These are phyloP conservation scores for Drosophila mayri DNA, from an alignment of 1,140 invertebrate species.

Conservation along the genomic window DNA sequence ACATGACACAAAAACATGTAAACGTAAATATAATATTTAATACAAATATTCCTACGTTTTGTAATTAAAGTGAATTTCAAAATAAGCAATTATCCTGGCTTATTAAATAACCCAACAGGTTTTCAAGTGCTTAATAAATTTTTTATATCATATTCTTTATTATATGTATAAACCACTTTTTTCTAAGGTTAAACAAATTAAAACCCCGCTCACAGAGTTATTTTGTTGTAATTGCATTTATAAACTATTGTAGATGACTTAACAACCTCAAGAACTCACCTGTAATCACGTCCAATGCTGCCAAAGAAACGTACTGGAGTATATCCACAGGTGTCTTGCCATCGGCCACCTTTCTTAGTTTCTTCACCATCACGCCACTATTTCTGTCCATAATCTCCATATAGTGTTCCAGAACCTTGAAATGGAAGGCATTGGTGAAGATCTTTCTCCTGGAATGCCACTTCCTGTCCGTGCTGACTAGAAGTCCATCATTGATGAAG, in stretches of 20 bases:
- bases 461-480: constrained; percentile 74
- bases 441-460: constrained; percentile 70
- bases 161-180: neutral
- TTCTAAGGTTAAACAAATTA: neutral
- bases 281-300: constrained; percentile 67
- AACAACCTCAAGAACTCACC: constrained; percentile 23
- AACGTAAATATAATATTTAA: neutral
- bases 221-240: too few relatives aligned
- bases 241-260: neutral
- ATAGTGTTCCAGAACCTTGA: constrained; percentile 92
- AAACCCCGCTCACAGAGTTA: neutral
- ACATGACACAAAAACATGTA: too few relatives aligned
- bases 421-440: constrained; percentile 93
- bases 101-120: neutral
- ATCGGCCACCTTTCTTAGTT: constrained; percentile 64
- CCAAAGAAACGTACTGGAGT: constrained; percentile 54
- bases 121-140: neutral
- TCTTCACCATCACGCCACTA: constrained; percentile 87
- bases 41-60: neutral
- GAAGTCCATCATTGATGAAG: constrained; percentile 84
- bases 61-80: neutral
- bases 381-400: constrained; percentile 89
- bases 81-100: neutral
- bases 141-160: neutral
- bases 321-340: constrained; percentile 54